A percentile compares a stretch with the other conserved stretches of the same genome.
Conservation (phyloP, 2,113 vertebrate species). For the Syrmaticus mikado region DNA sequence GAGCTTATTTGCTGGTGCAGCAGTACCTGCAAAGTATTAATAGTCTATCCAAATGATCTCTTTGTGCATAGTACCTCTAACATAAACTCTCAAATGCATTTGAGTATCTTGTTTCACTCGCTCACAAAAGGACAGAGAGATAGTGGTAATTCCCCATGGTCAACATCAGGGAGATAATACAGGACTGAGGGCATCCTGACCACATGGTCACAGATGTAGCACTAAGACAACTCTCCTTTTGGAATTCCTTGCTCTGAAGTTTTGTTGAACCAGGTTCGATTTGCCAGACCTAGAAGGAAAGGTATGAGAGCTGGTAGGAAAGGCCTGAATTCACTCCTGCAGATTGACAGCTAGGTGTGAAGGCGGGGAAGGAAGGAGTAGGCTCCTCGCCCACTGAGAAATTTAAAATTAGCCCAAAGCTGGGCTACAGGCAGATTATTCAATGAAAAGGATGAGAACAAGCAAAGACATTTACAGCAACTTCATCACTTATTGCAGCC, state of each 20-base stretch:
- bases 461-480: neutral
- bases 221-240: neutral
- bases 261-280: neutral
- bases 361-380: neutral
- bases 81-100: neutral
- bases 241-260: neutral
- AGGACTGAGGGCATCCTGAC: fast-evolving
- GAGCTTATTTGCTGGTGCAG: neutral
- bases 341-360: neutral
- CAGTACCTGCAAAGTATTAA: conserved; percentile 19
- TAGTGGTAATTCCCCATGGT: neutral
- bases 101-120: neutral
- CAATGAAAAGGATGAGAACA: neutral
- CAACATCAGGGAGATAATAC: neutral
- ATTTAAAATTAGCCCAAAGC: neutral
- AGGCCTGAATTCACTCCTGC: neutral
- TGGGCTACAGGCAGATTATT: neutral
- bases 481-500: neutral
- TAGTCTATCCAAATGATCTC: neutral
- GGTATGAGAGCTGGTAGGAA: neutral
- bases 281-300: neutral
- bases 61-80: neutral
- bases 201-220: fast-evolving
- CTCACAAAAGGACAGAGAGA: neutral
- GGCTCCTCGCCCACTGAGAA: fast-evolving